These are phyloP conservation scores for Pygoscelis antarcticus DNA, from an alignment of 2,113 vertebrate species.

Conservation along the genomic window DNA sequence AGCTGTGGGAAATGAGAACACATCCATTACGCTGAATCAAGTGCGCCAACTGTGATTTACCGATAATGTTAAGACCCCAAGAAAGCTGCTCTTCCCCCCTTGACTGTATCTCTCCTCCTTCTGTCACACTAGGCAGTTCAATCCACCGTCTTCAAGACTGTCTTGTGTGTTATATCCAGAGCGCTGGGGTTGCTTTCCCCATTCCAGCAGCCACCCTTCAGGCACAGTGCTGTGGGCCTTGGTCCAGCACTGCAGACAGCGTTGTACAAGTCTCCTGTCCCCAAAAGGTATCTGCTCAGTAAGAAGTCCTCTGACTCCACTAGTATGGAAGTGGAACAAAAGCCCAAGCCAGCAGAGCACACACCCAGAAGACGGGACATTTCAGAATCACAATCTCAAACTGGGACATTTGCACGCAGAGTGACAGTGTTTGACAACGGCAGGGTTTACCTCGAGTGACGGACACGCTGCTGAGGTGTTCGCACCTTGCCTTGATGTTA, in stretches of 20 bases:
- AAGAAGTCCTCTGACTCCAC: not conserved
- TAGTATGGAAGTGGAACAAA: rapidly evolving
- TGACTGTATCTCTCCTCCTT: not conserved
- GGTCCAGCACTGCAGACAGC: not conserved
- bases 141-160: rapidly evolving
- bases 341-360: not conserved
- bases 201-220: not conserved
- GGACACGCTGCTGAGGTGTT: rapidly evolving
- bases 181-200: not conserved
- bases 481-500: rapidly evolving
- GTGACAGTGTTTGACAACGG: not conserved
- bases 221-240: not conserved
- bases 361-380: rapidly evolving
- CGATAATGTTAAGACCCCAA: not conserved
- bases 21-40: constrained; percentile 65
- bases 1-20: constrained; percentile 75
- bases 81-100: not conserved
- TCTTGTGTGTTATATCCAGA: not conserved
- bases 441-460: not conserved
- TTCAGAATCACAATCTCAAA: not conserved
- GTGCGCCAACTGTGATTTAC: not conserved
- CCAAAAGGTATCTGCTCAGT: not conserved
- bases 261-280: rapidly evolving
- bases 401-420: rapidly evolving
- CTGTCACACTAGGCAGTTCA: not conserved